Percentiles rank a stretch among this genome's conserved stretches.
Evolutionary conservation across 53 echinoderm and acorn worm species (phyloP).

Genomic region (Henricia sp.): DNA sequence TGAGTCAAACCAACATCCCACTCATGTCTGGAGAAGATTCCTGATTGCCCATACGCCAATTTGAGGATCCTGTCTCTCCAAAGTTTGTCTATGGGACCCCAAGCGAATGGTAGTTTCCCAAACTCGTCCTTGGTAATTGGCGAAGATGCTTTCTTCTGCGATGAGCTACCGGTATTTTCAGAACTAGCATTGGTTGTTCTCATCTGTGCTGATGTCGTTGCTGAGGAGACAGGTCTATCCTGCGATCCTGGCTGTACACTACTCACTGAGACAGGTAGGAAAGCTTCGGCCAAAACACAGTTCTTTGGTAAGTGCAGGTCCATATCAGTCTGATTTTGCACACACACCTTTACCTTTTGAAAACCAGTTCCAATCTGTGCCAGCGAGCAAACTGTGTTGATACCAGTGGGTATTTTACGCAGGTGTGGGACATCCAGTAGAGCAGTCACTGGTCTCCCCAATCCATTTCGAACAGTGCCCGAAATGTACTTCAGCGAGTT

Average conservation of each 20-base stretch:
- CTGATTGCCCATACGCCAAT: not conserved
- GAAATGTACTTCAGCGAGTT: not conserved
- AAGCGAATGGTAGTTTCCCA: slow-evolving; percentile 29
- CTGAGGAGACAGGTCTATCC: not conserved
- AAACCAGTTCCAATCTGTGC: not conserved
- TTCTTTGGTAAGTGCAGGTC: not conserved
- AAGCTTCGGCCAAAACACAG: not conserved
- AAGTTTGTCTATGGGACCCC: slow-evolving; percentile 19
- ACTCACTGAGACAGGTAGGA: not conserved
- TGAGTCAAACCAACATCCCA: not conserved
- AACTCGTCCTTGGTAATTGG: not conserved
- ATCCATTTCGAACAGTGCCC: no score
- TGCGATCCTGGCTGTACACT: not conserved
- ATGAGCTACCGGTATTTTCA: no score
- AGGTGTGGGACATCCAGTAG: not conserved
- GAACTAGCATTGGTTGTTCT: no score
- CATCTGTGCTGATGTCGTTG: not conserved
- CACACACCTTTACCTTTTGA: not conserved
- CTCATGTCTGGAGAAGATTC: not conserved
- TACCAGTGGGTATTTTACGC: not conserved
- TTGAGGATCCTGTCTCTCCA: not conserved
- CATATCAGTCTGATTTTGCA: not conserved
- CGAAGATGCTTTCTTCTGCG: not conserved
- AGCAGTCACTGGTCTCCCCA: not conserved
- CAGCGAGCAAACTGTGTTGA: not conserved